Evolutionary conservation across 2,888 invertebrate genomes (phyloP), one percentile per base, ranked within the genome.

Genomic region (Agrochola circellaris): DNA sequence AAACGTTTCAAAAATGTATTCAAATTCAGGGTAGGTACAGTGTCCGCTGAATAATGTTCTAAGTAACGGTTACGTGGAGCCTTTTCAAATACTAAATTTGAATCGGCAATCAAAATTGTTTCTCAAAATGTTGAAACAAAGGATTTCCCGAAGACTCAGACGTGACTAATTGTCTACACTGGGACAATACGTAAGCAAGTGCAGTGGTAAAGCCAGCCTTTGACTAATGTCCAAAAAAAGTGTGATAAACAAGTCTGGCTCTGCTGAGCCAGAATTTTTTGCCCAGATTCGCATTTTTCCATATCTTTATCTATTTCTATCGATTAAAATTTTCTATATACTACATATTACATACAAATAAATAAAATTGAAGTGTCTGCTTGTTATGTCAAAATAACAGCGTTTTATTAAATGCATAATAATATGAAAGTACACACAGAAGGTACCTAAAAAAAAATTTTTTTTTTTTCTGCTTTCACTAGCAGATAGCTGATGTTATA

Each of bases 101-200:
- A 30, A 70, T 70, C 23, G 1, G 9, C 5, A 69, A 69, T 42
- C 30, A 23, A 64, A 26, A 38, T 51, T n/a, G n/a, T 30, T 61
- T 42, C 15, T 15, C 30, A 30, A n/a, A 34, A n/a, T 26, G 0
- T 60, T 5, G 2, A 20, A 51, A 42, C 4, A 45, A 65, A 17
- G 45, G 48, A 30, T 58, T 54, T 54, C 2, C 45, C 17, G 23
- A 30, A 48, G 13, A 61, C 26, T 17, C 48, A 42, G 48, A 17
- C 17, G 51, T 42, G 76, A 75, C 45, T 67, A 67, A 67, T 48
- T 51, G 70, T 38, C 17, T 38, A 30, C 17, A 30, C 30, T 23
- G 42, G 72, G 54, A n/a, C 23, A 72, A 23, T 30, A 54, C 42
- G 34, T 38, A 56, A 34, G 11, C 11, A n/a, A 38, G 30, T 51